Evolutionary conservation across 2,888 invertebrate genomes (phyloP).

Genomic region (Dolomedes plantarius): DNA sequence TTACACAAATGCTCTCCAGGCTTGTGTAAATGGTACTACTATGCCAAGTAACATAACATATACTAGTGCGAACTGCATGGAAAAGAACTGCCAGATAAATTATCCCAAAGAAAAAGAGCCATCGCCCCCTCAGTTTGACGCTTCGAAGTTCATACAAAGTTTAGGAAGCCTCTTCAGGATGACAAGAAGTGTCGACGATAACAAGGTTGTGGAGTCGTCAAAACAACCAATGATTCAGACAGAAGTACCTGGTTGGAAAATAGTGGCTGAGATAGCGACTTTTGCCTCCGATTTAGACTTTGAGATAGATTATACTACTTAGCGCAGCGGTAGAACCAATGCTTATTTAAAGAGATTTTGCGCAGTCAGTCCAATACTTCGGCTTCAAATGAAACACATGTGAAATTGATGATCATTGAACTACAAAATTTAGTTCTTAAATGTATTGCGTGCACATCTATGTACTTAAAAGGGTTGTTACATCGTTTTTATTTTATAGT

Average conservation of each 20-base stretch:
- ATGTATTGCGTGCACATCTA: too few species aligned
- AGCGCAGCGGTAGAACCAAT: too few species aligned
- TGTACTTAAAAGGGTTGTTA: too few species aligned
- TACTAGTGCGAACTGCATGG: constrained; percentile 30
- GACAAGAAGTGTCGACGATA: neutral
- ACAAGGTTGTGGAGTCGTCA: neutral
- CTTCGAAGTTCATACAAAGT: neutral
- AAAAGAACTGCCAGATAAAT: constrained; percentile 45
- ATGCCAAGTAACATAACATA: constrained; percentile 52
- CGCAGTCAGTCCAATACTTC: too few species aligned
- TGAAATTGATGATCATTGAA: too few species aligned
- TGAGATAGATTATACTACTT: neutral
- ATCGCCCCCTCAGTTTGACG: neutral
- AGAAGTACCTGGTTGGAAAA: neutral
- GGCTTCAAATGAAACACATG: too few species aligned
- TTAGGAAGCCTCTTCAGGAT: neutral
- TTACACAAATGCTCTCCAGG: constrained; percentile 32
- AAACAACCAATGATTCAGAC: neutral
- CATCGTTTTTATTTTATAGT: too few species aligned
- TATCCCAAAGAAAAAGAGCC: neutral
- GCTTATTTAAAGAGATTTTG: too few species aligned
- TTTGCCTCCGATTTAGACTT: neutral
- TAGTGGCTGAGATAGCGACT: neutral
- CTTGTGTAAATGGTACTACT: constrained; percentile 30
- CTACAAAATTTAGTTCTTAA: too few species aligned